A percentile compares a stretch with the other conserved stretches of the same genome.
Evolutionary conservation across 2,113 vertebrate genomes (phyloP).

Genomic region (Pteronura brasiliensis): DNA sequence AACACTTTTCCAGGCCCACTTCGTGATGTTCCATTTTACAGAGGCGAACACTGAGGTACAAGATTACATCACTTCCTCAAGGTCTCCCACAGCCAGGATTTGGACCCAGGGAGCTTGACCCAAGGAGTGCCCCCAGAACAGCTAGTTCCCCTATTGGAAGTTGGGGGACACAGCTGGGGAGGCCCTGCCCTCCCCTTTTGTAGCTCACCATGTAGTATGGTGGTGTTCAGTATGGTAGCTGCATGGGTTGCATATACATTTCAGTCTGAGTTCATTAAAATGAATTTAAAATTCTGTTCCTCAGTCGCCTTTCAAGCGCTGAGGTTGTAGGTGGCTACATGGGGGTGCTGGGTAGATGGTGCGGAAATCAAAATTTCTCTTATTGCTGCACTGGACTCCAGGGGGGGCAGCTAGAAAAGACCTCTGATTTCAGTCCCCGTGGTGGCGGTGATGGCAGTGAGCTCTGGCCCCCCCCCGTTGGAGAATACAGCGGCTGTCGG

Average conservation of each 20-base stretch:
- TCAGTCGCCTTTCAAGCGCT: not conserved
- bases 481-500: not conserved
- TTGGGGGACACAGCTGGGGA: not conserved
- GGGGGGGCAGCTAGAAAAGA: not conserved
- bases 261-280: not conserved
- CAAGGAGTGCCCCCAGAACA: not conserved
- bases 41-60: not conserved
- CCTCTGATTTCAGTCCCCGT: not conserved
- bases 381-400: not conserved
- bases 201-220: too few relatives aligned
- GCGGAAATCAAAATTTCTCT: not conserved
- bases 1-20: not conserved
- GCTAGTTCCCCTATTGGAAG: too few relatives aligned
- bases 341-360: not conserved
- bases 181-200: not conserved
- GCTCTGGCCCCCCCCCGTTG: fast-evolving
- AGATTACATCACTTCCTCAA: not conserved
- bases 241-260: not conserved
- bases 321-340: not conserved
- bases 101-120: not conserved
- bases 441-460: not conserved
- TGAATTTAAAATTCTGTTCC: not conserved
- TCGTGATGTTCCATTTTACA: not conserved
- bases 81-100: not conserved
- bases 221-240: not conserved